Percentiles rank a stretch among this genome's conserved stretches.
Conservation (phyloP, 1,140 invertebrate genomes). For the Araneus ventricosus region DNA sequence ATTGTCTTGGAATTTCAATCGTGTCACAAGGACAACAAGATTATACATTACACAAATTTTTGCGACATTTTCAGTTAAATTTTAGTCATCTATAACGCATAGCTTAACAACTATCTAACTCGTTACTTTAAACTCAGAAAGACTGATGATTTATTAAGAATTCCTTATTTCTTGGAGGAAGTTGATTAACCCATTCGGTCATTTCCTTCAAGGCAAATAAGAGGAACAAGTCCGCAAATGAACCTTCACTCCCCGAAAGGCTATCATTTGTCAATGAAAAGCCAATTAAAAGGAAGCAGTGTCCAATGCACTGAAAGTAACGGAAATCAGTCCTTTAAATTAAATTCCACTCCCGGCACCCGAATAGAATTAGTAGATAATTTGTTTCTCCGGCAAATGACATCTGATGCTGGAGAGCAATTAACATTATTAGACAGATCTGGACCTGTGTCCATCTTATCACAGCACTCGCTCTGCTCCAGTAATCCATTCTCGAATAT, state of each 20-base stretch:
- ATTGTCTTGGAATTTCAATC: no score
- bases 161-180: no score
- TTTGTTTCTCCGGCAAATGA: not conserved
- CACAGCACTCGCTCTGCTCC: not conserved
- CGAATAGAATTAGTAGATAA: constrained; percentile 6
- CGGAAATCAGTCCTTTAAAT: not conserved
- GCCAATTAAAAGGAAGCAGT: not conserved
- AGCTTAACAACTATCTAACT: no score
- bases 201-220: not conserved
- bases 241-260: not conserved
- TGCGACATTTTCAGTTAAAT: no score
- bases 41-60: no score
- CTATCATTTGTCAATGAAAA: not conserved
- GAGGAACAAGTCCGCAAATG: not conserved
- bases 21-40: no score
- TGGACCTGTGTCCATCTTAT: constrained; percentile 1
- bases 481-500: not conserved
- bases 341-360: not conserved
- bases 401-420: not conserved
- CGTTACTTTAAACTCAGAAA: no score
- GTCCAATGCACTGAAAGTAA: not conserved
- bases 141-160: no score
- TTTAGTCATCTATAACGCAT: no score
- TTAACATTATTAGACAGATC: constrained; percentile 31
- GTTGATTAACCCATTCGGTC: no score